Evolutionary conservation across 1,140 invertebrate species (phyloP).

Genomic region (Camponotus pennsylvanicus): DNA sequence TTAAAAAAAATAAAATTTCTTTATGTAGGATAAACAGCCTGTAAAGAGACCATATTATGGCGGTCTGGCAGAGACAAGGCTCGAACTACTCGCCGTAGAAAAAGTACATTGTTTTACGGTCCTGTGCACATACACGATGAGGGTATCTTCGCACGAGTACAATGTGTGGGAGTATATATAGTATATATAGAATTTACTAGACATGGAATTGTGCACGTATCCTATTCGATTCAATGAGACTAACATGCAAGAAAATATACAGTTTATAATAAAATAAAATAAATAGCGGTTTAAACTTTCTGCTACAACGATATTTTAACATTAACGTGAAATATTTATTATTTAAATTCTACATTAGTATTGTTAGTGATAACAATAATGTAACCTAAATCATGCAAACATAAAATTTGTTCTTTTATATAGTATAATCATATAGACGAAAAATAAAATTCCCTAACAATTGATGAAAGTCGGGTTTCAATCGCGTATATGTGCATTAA

Average conservation of each 20-base stretch:
- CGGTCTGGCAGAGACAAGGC: slow-evolving; percentile 27
- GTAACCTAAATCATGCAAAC: not conserved
- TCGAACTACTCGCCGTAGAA: slow-evolving; percentile 22
- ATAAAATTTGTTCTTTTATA: not conserved
- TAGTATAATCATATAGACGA: not conserved
- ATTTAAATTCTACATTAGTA: slow-evolving; percentile 21
- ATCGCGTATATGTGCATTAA: not conserved
- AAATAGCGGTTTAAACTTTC: slow-evolving; percentile 7
- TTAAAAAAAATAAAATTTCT: slow-evolving; percentile 28
- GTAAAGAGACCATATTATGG: slow-evolving; percentile 8
- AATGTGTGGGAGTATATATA: not conserved
- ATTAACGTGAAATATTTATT: not conserved
- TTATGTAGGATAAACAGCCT: slow-evolving; percentile 19
- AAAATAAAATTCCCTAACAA: slow-evolving; percentile 6
- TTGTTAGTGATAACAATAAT: slow-evolving; percentile 12
- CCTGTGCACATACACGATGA: slow-evolving; percentile 56
- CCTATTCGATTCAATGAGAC: slow-evolving; percentile 51
- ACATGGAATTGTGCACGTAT: slow-evolving; percentile 34
- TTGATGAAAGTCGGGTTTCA: not conserved
- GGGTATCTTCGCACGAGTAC: slow-evolving; percentile 25
- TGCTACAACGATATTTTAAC: slow-evolving; percentile 16
- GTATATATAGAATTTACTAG: slow-evolving; percentile 37
- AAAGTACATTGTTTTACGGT: slow-evolving; percentile 47
- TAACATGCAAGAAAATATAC: slow-evolving; percentile 39
- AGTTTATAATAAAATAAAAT: slow-evolving; percentile 16